Base-by-base conservation (phyloP, 2,113 vertebrate species). In the Neoarius graeffei region DNA sequence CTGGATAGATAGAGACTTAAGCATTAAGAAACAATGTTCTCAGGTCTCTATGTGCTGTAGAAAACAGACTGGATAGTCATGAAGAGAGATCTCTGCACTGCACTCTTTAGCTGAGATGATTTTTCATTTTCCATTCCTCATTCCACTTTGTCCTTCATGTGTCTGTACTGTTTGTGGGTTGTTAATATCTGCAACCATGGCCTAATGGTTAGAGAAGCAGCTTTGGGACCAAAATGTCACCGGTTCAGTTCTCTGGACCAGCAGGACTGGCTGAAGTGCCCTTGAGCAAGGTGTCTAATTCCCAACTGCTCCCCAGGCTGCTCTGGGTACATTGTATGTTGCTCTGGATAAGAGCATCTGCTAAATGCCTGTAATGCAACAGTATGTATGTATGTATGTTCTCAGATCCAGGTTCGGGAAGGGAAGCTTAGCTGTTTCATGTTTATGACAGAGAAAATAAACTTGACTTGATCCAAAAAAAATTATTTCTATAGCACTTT, bases 1-100 rank as follows among this genome's bases (percentile, higher is more conserved):
- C 91, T 88, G 90, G 94, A 95, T 95, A 90, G 91, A 93, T 92
- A 76, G 88, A 91, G 93, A 94, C 92, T 95, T 95, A 95, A 89
- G 42, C 90, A 92, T 95, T 95, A 93, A 67, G 93, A 92, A 92
- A 88, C 91, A 91, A 79, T 84, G 20, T 62, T 81, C 84, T 60
- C 4, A 50, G 57, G 17, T 52, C 81, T 54, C n/a, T 77, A 15
- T 19, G 35, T 19, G 35, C 5, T 25, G 23, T 50, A n/a, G 19
- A 64, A n/a, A 27, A 30, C 79, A 79, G 83, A 19, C 42, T 71
- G 76, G 88, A 85, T 84, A 77, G 89, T 92, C 90, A 93, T 87
- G 77, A 88, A 10, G 81, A 25, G 42, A 52, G 66, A 30, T 15
- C 27, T 73, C 11, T 86, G 25, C 71, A 85, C 11, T 35, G 73